Base-by-base conservation (phyloP, 2,888 invertebrate genomes). In the Amblyjoppa proteus region DNA sequence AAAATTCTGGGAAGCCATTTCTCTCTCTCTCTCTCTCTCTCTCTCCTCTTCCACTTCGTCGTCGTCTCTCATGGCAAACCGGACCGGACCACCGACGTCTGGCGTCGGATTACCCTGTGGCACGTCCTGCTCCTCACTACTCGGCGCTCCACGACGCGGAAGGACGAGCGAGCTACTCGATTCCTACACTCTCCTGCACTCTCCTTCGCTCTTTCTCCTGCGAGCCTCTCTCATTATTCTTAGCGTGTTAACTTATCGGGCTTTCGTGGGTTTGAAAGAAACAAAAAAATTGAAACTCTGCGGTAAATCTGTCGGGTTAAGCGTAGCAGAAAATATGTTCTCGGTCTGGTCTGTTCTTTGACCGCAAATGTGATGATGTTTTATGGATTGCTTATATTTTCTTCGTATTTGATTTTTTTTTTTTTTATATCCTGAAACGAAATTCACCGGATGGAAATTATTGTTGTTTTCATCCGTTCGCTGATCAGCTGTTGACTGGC, bases 1-100 rank as follows among this genome's bases (percentile, higher is more conserved):
- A 84, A 87, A 88, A 87, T 87, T 88, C 87, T 79, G 79, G 80
- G 87, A 88, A 88, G 87, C 85, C 86, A 83, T 84, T 83, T 71
- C 7, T 53, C 53, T 71, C 20, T 51, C 75, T 68, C 74, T 82
- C 70, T 70, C 20, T 53, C 75, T 68, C 75, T 68, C 20, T 61
- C 53, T 34, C 61, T 38, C 70, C 56, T 68, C 45, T 66, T 76
- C 49, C 66, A 66, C 34, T 58, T 84, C 69, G 82, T 76, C 73
- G 45, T 71, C 58, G 80, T 77, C 71, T 69, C 75, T 81, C 85
- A 87, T 75, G 81, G 77, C 77, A 82, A 82, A 85, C 82, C 85
- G 79, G 79, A 82, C 56, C 75, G 75, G 85, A 85, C 85, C 85
- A 85, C 85, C 85, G 85, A 85, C 85, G 85, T 82, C 82, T 76